A percentile compares a stretch with the other conserved stretches of the same genome.
phyloP scores from a whole-genome alignment of 2,113 vertebrate species.

The Callorhinus ursinus region DNA sequence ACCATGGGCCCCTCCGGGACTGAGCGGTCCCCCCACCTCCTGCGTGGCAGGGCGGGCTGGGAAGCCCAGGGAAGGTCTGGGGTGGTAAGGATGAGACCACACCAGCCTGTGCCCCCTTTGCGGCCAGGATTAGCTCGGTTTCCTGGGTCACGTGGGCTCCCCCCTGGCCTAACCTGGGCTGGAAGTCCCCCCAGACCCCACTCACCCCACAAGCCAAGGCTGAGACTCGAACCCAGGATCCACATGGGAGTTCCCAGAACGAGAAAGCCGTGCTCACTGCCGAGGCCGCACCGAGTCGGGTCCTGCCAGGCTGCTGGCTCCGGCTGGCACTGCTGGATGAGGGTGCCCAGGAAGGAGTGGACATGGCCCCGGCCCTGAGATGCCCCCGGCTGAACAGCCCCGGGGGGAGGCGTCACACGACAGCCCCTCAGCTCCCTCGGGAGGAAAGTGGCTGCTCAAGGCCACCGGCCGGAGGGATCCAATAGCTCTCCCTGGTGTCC shows the following conservation, averaged over 20 bases:
- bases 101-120: not conserved
- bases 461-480: not conserved
- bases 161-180: not conserved
- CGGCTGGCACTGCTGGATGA: not conserved
- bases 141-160: not conserved
- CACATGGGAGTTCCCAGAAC: not conserved
- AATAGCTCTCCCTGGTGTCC: not conserved
- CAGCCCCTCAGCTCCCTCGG: accelerated
- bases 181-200: not conserved
- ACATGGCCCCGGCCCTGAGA: not conserved
- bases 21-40: accelerated
- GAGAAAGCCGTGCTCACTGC: not conserved
- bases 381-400: not conserved
- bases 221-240: not conserved
- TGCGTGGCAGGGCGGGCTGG: no score
- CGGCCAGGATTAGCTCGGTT: not conserved
- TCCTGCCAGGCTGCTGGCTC: not conserved
- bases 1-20: not conserved
- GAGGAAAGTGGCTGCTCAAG: accelerated
- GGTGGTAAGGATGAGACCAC: not conserved
- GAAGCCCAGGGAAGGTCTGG: not conserved
- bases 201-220: not conserved
- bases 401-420: not conserved
- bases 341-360: not conserved
- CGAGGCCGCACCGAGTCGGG: not conserved